Base-by-base conservation (phyloP, 92 coral and sea anemone species). In the Desmophyllum pertusum region DNA sequence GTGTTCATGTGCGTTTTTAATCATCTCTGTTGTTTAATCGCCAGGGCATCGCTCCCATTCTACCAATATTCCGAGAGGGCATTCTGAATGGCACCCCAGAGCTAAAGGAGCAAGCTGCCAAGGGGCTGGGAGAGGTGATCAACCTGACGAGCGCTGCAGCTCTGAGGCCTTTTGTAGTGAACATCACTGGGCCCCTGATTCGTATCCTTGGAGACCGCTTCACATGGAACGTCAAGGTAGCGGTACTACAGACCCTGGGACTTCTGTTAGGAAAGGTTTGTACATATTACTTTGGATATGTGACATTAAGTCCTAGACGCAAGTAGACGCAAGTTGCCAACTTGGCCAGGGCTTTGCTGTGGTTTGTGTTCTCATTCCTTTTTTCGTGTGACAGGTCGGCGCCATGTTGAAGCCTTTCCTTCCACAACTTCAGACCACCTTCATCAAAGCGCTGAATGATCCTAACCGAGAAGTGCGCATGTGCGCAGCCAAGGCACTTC, bases 201-300 rank as follows among this genome's bases (percentile, higher is more conserved):
- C 99, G 99, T 81, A 96, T 96, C 91, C 90, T 96, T 72, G 98
- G 98, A 35, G 99, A 96, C 90, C 91, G 99, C 29, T 96, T 96
- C 80, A 92, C 98, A 33, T 95, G 98, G 91, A 96, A 96, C 76
- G 99, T 96, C 62, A 96, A 96, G 81, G 95, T 93, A 17, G 99
- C 99, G 10, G 99, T 96, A 43, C 90, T 96, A 57, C 91, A 94
- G 78, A 96, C 99, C 1, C 84, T 96, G 31, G 99, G 97, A 0
- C 88, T 96, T 55, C 86, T 96, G 80, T 92, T 96, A 73, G 97
- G 93, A 81, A 96, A 96, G 89, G 99, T 96, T 74, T 53, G 95
- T 69, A 3, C n/a, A 4, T 31, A 0, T 21, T 18, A 29, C 41
- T 29, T 62, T 13, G 30, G 14, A 13, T 65, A 31, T 29, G 29